Evolutionary conservation across 2,888 invertebrate genomes (phyloP), one percentile per base, ranked within the genome.

Genomic region (Acronicta psi): DNA sequence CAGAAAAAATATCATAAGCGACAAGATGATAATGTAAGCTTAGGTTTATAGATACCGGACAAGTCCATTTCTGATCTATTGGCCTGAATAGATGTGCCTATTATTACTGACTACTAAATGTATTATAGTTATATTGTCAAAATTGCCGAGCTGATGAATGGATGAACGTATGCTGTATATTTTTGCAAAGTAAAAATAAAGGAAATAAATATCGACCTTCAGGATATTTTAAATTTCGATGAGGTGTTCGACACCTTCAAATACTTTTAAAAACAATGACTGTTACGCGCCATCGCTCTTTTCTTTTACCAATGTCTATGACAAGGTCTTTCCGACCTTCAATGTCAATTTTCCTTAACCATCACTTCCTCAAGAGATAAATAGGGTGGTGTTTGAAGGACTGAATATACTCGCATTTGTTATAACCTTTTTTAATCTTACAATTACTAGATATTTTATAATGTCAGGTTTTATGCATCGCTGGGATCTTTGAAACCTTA

Each of bases 271-370:
- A 29, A 46, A 75, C 63, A 73, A 66, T 66, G 51, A 25, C 40
- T 16, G 69, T 59, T 36, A 55, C 59, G 65, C 64, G 4, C 50
- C 41, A 69, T 71, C 34, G 43, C 57, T 49, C 42, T 37, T 59
- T 47, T 55, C 63, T 69, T 43, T 72, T 55, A 60, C 59, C 65
- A 69, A 74, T 75, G 73, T 69, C 73, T 69, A 52, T 60, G 59
- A 54, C 76, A 69, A 75, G 73, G 73, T 36, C 20, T 11, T 49
- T 9, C 34, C 8, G 47, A 37, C 76, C 73, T 75, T 75, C 6
- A 25, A 42, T 50, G n/a, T 17, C 16, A 44, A 29, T 66, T 71
- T 75, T 73, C 64, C 73, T 62, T 6, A 59, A 59, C 53, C 45
- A 55, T 66, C 38, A 59, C 56, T 59, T 49, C 36, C 41, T 9